Evolutionary conservation across 2,888 invertebrate genomes (phyloP), one percentile per base, ranked within the genome.

Genomic region (Apamea anceps): DNA sequence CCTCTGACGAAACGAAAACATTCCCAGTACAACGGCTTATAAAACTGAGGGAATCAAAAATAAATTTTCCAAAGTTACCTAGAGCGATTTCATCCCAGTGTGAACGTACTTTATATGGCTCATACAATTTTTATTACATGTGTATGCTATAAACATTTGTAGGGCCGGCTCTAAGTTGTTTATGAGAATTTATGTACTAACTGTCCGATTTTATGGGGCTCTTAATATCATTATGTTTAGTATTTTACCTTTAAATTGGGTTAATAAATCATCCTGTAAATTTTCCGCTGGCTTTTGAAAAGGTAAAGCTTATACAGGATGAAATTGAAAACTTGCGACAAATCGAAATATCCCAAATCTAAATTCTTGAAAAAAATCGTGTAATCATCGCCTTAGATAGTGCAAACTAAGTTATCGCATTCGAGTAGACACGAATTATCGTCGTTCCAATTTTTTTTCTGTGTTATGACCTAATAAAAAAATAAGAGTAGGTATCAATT

Each of bases 121-220:
- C 74, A 75, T 85, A 85, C 79, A 86, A 87, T 85, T 89, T 89
- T 88, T 88, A 88, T 88, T 85, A 75, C 83, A 77, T 82, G 83
- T 85, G 83, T 84, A 68, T 74, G 77, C 83, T 77, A 85, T 88
- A 88, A 88, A 88, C 88, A 86, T 87, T 81, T 81, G 82, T 80
- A 78, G 79, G 73, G 79, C 66, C 73, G 54, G 65, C 63, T 85
- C 82, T 82, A 85, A 89, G 88, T 89, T 88, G 88, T 88, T 88
- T 85, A 89, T 85, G 83, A 82, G 83, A 75, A 88, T 88, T 89
- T 86, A 89, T 88, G 87, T 77, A 72, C 73, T 78, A 77, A 88
- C 86, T 71, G 80, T 72, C 72, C 73, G 75, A 85, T 89, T 88
- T 88, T 85, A 88, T 82, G 79, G 25, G 66, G 54, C 74, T 51